A percentile compares a stretch with the other conserved stretches of the same genome.
Evolutionary conservation across 2,888 invertebrate genomes (phyloP).

Genomic region (Thecophora atra): DNA sequence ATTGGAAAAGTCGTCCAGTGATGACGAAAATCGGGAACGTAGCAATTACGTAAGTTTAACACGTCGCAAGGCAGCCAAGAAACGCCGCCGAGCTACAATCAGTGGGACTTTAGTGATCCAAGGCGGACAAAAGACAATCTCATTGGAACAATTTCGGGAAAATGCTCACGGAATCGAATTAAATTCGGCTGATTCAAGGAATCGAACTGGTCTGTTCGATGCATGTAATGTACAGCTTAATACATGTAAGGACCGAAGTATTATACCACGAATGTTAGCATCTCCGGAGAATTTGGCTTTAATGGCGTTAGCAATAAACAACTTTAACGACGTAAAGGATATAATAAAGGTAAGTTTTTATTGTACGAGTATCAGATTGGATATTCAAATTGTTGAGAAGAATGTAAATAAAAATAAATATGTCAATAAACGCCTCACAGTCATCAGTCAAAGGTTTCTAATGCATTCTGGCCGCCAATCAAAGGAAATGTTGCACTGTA

Average conservation of each 20-base stretch:
- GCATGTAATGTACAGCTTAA: too few relatives aligned
- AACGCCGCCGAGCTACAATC: conserved; percentile 57
- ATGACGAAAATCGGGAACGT: conserved; percentile 60
- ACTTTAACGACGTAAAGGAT: conserved; percentile 79
- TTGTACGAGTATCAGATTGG: not conserved
- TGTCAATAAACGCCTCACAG: not conserved
- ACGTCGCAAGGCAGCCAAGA: conserved; percentile 56
- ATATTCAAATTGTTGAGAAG: not conserved
- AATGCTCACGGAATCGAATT: conserved; percentile 40
- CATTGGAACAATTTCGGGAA: conserved; percentile 32
- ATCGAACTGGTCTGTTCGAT: not conserved
- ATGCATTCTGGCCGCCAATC: conserved; percentile 24
- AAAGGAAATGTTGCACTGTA: conserved; percentile 42
- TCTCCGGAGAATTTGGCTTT: conserved; percentile 80
- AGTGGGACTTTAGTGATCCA: conserved; percentile 49
- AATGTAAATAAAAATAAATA: not conserved
- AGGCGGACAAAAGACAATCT: not conserved
- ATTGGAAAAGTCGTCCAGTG: conserved; percentile 58
- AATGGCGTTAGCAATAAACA: conserved; percentile 77
- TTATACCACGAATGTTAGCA: conserved; percentile 73
- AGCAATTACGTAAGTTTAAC: conserved; percentile 56
- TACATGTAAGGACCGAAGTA: conserved; percentile 51
- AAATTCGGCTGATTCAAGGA: conserved; percentile 38
- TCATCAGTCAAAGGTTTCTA: conserved; percentile 1
- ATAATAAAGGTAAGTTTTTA: conserved; percentile 76